Evolutionary conservation across 2,888 invertebrate species (phyloP).

Genomic region (Agrochola lychnidis): DNA sequence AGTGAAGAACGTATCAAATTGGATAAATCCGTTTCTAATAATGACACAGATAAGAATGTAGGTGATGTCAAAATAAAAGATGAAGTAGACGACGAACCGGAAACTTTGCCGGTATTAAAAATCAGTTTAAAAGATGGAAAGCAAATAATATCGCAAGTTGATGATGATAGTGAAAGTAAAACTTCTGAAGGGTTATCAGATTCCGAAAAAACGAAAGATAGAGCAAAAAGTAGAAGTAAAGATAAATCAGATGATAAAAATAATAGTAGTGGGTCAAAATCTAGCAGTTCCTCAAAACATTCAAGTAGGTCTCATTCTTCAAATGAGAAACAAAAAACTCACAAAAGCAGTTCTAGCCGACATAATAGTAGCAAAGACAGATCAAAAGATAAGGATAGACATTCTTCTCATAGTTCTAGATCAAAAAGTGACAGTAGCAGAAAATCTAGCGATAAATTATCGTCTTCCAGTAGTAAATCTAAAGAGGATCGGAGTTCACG

Average conservation of each 20-base stretch:
- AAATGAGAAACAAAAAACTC: conserved; percentile 84
- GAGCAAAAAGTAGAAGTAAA: conserved; percentile 81
- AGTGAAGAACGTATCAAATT: conserved; percentile 49
- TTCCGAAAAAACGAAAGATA: conserved; percentile 80
- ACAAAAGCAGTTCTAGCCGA: conserved; percentile 81
- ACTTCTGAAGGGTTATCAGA: conserved; percentile 77
- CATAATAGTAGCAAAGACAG: conserved; percentile 85
- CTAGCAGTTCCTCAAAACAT: conserved; percentile 81
- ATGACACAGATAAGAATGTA: conserved; percentile 35
- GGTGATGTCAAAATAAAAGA: conserved; percentile 66
- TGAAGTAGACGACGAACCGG: conserved; percentile 75
- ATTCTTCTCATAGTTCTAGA: conserved; percentile 82
- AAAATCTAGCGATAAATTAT: conserved; percentile 78
- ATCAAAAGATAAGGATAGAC: conserved; percentile 68
- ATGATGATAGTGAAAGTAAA: conserved; percentile 81
- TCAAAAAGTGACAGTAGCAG: conserved; percentile 83
- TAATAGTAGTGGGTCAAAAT: conserved; percentile 74
- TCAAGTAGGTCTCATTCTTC: conserved; percentile 84
- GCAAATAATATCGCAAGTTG: conserved; percentile 92
- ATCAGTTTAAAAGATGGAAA: conserved; percentile 94
- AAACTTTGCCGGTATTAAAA: conserved; percentile 88
- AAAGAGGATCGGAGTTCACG: conserved; percentile 79
- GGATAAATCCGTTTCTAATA: conserved; percentile 37
- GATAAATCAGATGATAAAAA: conserved; percentile 89
- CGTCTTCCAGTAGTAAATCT: conserved; percentile 79